These are phyloP conservation scores for Malurus cyaneus DNA, from an alignment of 2,113 vertebrate genomes.

Conservation along the genomic window DNA sequence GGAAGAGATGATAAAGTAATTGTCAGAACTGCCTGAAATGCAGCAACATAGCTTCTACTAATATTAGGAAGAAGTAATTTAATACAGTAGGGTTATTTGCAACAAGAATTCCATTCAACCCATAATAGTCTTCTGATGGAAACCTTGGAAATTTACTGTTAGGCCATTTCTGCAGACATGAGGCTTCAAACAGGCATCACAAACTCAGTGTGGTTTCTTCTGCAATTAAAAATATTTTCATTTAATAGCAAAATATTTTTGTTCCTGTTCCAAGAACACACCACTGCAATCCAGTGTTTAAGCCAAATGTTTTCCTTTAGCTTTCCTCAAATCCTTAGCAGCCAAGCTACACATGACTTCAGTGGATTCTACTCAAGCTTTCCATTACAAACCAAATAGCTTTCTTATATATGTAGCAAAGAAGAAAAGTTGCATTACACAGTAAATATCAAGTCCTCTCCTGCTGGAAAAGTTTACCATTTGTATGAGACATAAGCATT, in stretches of 20 bases:
- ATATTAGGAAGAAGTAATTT: background rate
- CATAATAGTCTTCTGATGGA: background rate
- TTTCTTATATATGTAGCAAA: background rate
- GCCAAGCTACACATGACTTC: background rate
- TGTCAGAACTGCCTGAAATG: background rate
- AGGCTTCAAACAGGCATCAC: background rate
- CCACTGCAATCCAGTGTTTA: background rate
- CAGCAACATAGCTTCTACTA: background rate
- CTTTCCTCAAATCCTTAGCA: background rate
- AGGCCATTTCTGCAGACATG: background rate
- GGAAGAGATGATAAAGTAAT: background rate
- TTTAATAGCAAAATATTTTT: constrained; percentile 50
- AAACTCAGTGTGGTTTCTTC: background rate
- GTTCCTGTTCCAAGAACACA: constrained; percentile 31
- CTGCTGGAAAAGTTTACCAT: background rate
- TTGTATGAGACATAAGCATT: background rate
- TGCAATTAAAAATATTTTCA: constrained; percentile 52
- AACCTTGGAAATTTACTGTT: background rate
- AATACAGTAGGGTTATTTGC: background rate
- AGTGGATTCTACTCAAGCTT: background rate
- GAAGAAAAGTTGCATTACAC: background rate
- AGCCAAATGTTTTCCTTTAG: constrained; percentile 1
- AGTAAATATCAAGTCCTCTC: background rate
- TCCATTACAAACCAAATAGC: background rate
- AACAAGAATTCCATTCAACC: background rate